A percentile compares a stretch with the other conserved stretches of the same genome.
These are phyloP conservation scores for Pedetes capensis DNA, from an alignment of 2,113 vertebrate genomes.

Conservation along the genomic window DNA sequence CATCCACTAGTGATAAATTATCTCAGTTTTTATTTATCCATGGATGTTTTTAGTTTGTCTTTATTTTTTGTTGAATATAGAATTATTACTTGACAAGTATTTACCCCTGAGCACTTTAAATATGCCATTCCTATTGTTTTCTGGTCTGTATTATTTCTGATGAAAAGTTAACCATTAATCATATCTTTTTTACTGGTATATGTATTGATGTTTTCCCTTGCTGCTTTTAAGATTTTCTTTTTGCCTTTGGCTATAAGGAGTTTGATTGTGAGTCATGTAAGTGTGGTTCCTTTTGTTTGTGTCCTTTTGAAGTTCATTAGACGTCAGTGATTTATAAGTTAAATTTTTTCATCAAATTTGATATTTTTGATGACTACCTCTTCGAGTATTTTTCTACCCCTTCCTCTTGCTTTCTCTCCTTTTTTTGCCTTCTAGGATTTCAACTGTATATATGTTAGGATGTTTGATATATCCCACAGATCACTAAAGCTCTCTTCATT, in stretches of 20 bases:
- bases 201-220: background rate
- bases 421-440: background rate
- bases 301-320: background rate
- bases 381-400: background rate
- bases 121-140: background rate
- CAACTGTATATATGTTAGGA: background rate
- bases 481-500: background rate
- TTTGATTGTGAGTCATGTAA: background rate
- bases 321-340: background rate
- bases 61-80: background rate
- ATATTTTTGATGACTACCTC: background rate
- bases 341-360: background rate
- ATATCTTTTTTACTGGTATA: background rate
- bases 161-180: background rate
- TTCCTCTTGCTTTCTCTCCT: background rate
- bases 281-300: background rate
- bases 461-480: background rate
- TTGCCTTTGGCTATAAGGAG: background rate
- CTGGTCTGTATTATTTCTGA: background rate
- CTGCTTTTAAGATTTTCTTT: background rate
- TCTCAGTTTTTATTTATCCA: background rate
- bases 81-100: background rate
- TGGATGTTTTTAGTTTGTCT: background rate
- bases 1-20: background rate
- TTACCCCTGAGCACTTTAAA: background rate